These are phyloP conservation scores for Magallana nippona DNA, from an alignment of 2,888 invertebrate genomes.

Conservation along the genomic window DNA sequence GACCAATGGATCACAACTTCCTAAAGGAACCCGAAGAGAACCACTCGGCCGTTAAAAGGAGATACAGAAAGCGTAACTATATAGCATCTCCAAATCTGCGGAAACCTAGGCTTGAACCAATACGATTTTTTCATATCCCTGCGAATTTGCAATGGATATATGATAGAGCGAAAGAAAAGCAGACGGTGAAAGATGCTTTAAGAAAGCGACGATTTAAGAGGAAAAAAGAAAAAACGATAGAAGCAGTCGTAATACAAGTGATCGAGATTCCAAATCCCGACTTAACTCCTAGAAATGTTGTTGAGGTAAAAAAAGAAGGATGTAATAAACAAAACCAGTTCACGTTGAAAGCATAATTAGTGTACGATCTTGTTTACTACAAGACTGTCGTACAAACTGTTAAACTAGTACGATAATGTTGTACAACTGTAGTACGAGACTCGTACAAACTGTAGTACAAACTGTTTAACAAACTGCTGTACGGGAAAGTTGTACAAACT, in stretches of 20 bases:
- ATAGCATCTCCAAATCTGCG: constrained; percentile 11
- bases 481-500: no score
- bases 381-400: no score
- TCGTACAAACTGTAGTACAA: no score
- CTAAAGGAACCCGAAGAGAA: constrained; percentile 1
- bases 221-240: constrained; percentile 7
- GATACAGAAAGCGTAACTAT: constrained; percentile 24
- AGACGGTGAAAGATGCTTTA: constrained; percentile 4
- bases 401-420: no score
- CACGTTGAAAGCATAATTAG: no score
- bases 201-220: constrained; percentile 30
- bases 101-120: constrained; percentile 11
- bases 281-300: constrained; percentile 1
- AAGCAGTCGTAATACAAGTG: background rate
- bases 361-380: no score
- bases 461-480: no score
- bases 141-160: constrained; percentile 13
- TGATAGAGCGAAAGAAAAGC: constrained; percentile 39
- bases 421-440: no score
- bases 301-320: constrained; percentile 2
- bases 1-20: background rate
- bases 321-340: no score
- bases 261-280: constrained; percentile 1
- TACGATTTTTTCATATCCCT: constrained; percentile 18
- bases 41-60: constrained; percentile 6